Evolutionary conservation across 2,797 vertebrate genomes (phyloP).

Genomic region (Prionace glauca): DNA sequence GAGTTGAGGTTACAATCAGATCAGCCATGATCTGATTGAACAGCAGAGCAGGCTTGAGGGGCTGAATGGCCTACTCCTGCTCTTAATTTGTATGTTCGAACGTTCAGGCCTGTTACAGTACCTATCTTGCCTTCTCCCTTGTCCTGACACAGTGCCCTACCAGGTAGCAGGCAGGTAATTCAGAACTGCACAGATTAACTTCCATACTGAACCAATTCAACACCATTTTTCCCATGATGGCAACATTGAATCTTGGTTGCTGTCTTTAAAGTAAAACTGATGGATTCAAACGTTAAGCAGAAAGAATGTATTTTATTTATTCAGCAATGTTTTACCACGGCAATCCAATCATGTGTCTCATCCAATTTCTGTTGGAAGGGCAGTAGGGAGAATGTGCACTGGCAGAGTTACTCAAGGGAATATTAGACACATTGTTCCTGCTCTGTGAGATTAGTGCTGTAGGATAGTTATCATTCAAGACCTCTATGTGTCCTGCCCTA

Average conservation of each 20-base stretch:
- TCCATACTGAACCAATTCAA: background rate
- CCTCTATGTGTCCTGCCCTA: background rate
- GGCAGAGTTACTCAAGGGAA: slow-evolving; percentile 28
- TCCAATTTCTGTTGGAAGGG: slow-evolving; percentile 9
- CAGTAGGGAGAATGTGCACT: background rate
- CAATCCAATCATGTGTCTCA: background rate
- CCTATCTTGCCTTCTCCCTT: background rate
- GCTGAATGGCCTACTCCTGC: background rate
- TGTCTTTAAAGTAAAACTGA: background rate
- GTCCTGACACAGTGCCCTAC: background rate
- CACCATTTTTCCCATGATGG: background rate
- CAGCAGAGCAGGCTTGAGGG: too few relatives aligned
- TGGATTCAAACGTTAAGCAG: background rate
- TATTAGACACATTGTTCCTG: slow-evolving; percentile 4
- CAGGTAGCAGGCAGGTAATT: background rate
- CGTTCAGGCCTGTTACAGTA: background rate
- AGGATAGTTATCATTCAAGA: background rate
- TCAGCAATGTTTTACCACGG: background rate
- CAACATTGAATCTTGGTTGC: background rate
- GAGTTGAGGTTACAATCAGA: too few relatives aligned
- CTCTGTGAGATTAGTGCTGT: background rate
- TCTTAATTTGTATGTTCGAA: background rate
- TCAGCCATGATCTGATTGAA: too few relatives aligned
- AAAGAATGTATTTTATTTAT: slow-evolving; percentile 6
- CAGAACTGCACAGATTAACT: background rate